Base-by-base conservation (phyloP, 2,888 invertebrate species). In the Labia minor region DNA sequence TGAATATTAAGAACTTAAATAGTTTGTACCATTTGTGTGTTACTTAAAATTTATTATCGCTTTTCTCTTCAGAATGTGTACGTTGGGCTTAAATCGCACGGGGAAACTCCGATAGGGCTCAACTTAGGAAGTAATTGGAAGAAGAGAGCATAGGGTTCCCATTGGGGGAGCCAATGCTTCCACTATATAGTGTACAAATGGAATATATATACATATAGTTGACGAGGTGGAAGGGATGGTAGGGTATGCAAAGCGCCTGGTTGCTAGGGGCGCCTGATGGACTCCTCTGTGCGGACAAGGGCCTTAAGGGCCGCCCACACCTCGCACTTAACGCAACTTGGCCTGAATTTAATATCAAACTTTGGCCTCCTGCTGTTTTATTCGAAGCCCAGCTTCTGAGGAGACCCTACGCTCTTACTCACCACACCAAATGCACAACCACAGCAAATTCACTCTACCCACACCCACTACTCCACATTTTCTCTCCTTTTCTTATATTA, bases 291-390 rank as follows among this genome's bases (percentile, higher is more conserved):
- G 49, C 49, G 49, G 49, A 49, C 49, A 49, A 49, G 49, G 49
- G 49, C n/a, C 49, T 49, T 11, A 49, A 49, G 49, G 49, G 49
- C 49, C 49, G 14, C 49, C 49, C 49, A 49, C 49, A 49, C 49
- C 49, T 49, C 49, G 49, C 49, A n/a, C 49, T 49, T 49, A 49
- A 49, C 49, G 49, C 49, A 49, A 49, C 49, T 49, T 49, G 49
- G 49, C 49, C 49, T 49, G 49, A 49, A 49, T 49, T 49, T 49
- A 49, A 49, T 49, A 49, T 49, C 49, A 49, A 49, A 49, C 49
- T 49, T 49, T 49, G 49, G 49, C 49, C 49, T 49, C 49, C 49
- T 49, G 49, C 49, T 49, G 49, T 49, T 49, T 49, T 49, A 49
- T 49, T 49, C 49, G 49, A 49, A 14, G 3, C 49, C 49, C 49